Evolutionary conservation across 1,140 invertebrate species (phyloP).

Genomic region (Ridgeia piscesae): DNA sequence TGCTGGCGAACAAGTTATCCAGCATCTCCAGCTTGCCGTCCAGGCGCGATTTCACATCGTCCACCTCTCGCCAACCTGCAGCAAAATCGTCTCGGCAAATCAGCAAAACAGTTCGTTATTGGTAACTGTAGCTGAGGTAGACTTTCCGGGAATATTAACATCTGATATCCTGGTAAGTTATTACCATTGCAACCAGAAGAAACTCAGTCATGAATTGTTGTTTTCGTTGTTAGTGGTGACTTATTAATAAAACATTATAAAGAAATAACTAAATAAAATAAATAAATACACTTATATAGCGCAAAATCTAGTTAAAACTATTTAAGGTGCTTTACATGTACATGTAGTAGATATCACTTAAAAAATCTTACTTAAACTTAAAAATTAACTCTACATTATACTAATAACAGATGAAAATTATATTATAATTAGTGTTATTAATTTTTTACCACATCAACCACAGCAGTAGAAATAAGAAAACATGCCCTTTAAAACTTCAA

Average conservation of each 20-base stretch:
- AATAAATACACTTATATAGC: too few species aligned
- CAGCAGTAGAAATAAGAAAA: not conserved
- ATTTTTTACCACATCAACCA: not conserved
- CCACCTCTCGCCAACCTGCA: constrained; percentile 64
- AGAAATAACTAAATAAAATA: too few species aligned
- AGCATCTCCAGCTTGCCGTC: constrained; percentile 71
- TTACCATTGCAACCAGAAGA: not conserved
- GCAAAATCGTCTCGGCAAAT: not conserved
- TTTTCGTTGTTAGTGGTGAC: not conserved
- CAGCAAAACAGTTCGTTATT: not conserved
- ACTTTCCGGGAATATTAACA: not conserved
- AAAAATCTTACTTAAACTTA: too few species aligned
- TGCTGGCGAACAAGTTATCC: constrained; percentile 71
- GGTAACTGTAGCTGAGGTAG: not conserved
- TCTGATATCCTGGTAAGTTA: not conserved
- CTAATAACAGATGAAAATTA: too few species aligned
- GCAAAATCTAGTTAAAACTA: too few species aligned
- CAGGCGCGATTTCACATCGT: constrained; percentile 69
- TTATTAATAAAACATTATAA: not conserved
- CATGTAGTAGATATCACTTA: too few species aligned
- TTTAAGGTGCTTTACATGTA: too few species aligned
- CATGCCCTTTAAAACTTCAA: not conserved
- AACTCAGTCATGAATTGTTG: not conserved
- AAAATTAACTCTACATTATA: too few species aligned
- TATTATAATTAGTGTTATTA: not conserved